Percentiles rank a stretch among this genome's conserved stretches.
Evolutionary conservation across 2,888 invertebrate species (phyloP).

Genomic region (Chloroclystis v-ata): DNA sequence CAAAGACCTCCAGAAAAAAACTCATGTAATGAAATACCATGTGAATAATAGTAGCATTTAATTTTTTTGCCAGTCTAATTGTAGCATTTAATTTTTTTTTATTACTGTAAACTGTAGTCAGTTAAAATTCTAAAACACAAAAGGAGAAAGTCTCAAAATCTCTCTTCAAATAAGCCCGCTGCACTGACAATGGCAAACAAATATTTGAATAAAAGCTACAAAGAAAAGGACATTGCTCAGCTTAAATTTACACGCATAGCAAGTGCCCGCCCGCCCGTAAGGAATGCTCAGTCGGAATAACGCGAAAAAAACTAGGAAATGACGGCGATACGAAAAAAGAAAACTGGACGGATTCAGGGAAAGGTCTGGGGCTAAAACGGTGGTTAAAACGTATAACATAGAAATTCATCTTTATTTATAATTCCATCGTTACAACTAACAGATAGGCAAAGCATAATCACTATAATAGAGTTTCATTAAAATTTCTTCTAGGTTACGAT

Average conservation of each 20-base stretch:
- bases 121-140: neutral
- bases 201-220: constrained; percentile 45
- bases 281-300: constrained; percentile 52
- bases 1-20: too few relatives aligned
- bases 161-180: constrained; percentile 21
- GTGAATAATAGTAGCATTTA: too few relatives aligned
- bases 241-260: constrained; percentile 70
- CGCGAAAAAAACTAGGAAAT: constrained; percentile 57
- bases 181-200: constrained; percentile 44
- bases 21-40: too few relatives aligned
- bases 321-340: constrained; percentile 68
- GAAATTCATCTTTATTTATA: too few relatives aligned
- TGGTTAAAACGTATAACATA: neutral
- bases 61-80: too few relatives aligned
- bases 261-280: constrained; percentile 56
- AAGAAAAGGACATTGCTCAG: constrained; percentile 49
- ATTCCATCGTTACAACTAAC: too few relatives aligned
- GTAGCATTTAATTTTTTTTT: too few relatives aligned
- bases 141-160: constrained; percentile 4
- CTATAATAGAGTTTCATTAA: too few relatives aligned
- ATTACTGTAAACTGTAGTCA: too few relatives aligned
- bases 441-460: too few relatives aligned
- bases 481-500: too few relatives aligned
- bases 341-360: constrained; percentile 31
- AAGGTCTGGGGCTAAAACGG: neutral